Evolutionary conservation across 1,140 invertebrate species (phyloP).

Genomic region (Plutomurus gul): DNA sequence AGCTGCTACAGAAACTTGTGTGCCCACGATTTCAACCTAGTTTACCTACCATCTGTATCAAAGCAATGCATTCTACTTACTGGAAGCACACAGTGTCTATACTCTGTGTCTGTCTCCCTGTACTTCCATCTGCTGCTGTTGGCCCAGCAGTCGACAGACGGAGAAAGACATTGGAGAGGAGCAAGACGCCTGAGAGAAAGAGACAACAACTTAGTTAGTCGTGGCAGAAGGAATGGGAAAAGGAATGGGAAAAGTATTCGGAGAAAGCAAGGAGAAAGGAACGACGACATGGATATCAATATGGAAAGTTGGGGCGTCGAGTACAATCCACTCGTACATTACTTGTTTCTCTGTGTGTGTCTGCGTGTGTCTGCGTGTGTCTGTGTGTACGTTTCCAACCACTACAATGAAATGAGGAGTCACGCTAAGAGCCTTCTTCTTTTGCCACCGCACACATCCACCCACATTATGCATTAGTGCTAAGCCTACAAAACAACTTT

Average conservation of each 20-base stretch:
- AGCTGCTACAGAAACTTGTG: neutral
- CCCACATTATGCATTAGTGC: too few species aligned
- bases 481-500: too few species aligned
- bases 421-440: conserved; percentile 1
- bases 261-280: neutral
- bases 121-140: too few species aligned
- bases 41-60: too few species aligned
- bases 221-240: too few species aligned
- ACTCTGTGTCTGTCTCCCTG: too few species aligned
- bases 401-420: conserved; percentile 13
- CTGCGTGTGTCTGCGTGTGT: neutral
- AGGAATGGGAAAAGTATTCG: neutral
- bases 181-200: too few species aligned
- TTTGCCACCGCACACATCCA: neutral
- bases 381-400: neutral
- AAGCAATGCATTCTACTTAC: too few species aligned
- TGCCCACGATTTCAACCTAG: too few species aligned
- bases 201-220: neutral
- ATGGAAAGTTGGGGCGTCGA: neutral
- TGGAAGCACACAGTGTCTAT: too few species aligned
- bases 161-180: too few species aligned
- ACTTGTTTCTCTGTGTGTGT: neutral
- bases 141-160: too few species aligned
- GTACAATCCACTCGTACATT: neutral
- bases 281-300: neutral